These are phyloP conservation scores for Capreolus pygargus DNA, from an alignment of 2,113 vertebrate species.

Conservation along the genomic window DNA sequence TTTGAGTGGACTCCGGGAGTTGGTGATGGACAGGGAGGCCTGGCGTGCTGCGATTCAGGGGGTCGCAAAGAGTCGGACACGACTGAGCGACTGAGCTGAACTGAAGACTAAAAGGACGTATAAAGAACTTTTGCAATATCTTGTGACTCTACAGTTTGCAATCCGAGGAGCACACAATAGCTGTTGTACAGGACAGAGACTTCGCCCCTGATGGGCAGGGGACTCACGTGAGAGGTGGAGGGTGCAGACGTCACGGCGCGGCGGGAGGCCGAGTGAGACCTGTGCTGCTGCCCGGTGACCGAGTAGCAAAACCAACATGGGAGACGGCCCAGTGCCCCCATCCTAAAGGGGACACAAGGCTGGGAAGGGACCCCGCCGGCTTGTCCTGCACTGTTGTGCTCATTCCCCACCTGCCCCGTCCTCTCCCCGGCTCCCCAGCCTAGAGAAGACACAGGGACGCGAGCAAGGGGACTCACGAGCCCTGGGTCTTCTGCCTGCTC, in stretches of 20 bases:
- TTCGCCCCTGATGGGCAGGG: neutral
- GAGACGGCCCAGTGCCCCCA: accelerated
- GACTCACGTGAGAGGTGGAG: neutral
- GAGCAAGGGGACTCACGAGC: no score
- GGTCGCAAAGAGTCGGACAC: no score
- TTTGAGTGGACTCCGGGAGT: no score
- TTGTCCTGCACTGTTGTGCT: accelerated
- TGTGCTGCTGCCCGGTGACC: neutral
- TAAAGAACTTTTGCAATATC: neutral
- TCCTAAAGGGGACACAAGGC: no score
- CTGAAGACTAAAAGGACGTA: neutral
- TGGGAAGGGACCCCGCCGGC: neutral
- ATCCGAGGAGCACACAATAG: neutral
- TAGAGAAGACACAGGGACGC: neutral
- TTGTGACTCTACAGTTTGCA: neutral
- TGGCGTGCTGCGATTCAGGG: no score
- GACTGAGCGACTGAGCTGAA: no score
- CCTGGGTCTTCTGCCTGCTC: neutral
- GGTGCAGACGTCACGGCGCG: accelerated
- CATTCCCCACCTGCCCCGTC: neutral
- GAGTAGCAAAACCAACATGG: neutral
- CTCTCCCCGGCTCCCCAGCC: neutral
- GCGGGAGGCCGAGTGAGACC: neutral
- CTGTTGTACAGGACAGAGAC: no score
- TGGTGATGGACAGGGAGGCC: no score